Evolutionary conservation across 2,888 invertebrate genomes (phyloP), one percentile per base, ranked within the genome.

Genomic region (Dinocampus coccinellae): DNA sequence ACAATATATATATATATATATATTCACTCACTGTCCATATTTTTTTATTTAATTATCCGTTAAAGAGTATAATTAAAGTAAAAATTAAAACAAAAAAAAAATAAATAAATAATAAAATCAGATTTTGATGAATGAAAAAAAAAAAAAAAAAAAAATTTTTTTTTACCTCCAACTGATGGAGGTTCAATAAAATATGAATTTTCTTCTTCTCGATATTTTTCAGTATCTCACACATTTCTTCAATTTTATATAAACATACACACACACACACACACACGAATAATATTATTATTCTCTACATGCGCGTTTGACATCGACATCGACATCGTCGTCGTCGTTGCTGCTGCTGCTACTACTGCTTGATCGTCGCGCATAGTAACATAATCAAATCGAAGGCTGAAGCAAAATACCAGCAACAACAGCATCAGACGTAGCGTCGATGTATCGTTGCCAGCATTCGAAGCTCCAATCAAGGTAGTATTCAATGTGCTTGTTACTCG

Each of bases 401-500:
- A 55, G 71, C 66, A 72, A 73, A n/a, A 71, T 55, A 72, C 72
- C 57, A 67, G 73, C 53, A 73, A 69, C 55, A 72, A 70, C 52
- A 64, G 73, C 36, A 36, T 36, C 52, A 73, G 69, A 55, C 63
- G n/a, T n/a, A 57, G 61, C 71, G 67, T 72, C 63, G 72, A 72
- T 67, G 72, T 72, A 72, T 62, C 67, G 67, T 34, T 67, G 61
- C 66, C 73, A 69, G 73, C 72, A 73, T 82, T 78, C 80, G 77
- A 80, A 79, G 75, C 75, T 81, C 81, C 82, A 82, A 83, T 83
- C 83, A 82, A 83, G 84, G 79, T 78, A 73, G 82, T 79, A 83
- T 83, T 83, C 78, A 83, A 82, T 83, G 81, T 77, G 80, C 82
- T 84, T 84, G 83, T 84, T 83, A 81, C 78, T 76, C 74, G 73